phyloP scores from a whole-genome alignment of 2,113 vertebrate species.

The Sarotherodon lohbergeri region DNA sequence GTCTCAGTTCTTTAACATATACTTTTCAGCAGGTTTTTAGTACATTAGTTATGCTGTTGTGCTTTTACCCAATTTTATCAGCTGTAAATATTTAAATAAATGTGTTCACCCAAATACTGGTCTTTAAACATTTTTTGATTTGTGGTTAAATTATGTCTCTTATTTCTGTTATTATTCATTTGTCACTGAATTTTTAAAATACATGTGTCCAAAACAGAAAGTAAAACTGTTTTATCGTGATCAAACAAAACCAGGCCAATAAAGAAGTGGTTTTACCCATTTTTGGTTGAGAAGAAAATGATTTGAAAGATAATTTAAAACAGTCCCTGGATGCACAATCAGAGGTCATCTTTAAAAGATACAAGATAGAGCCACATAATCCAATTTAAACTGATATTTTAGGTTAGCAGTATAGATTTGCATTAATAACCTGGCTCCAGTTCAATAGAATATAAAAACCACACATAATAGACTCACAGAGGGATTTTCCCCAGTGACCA shows the following conservation, averaged over 20 bases:
- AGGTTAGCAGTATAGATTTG: fast-evolving
- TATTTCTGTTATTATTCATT: background rate
- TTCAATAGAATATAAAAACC: background rate
- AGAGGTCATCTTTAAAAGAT: background rate
- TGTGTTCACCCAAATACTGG: too few relatives aligned
- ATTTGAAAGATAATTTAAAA: background rate
- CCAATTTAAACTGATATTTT: fast-evolving
- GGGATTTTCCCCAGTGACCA: background rate
- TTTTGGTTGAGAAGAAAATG: background rate
- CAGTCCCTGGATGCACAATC: background rate
- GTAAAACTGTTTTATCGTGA: background rate
- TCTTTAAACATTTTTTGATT: background rate
- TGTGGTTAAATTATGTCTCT: background rate
- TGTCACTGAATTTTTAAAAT: fast-evolving
- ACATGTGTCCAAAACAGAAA: background rate
- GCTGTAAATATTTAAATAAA: too few relatives aligned
- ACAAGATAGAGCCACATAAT: background rate
- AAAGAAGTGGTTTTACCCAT: background rate
- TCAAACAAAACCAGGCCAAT: background rate
- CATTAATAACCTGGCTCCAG: background rate
- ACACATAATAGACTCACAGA: background rate
- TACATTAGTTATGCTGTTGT: too few relatives aligned
- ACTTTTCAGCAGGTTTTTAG: too few relatives aligned
- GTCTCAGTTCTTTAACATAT: too few relatives aligned
- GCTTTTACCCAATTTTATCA: too few relatives aligned